These are phyloP conservation scores for Palythoa grandiflora DNA, from an alignment of 92 coral and sea anemone species.

Conservation along the genomic window DNA sequence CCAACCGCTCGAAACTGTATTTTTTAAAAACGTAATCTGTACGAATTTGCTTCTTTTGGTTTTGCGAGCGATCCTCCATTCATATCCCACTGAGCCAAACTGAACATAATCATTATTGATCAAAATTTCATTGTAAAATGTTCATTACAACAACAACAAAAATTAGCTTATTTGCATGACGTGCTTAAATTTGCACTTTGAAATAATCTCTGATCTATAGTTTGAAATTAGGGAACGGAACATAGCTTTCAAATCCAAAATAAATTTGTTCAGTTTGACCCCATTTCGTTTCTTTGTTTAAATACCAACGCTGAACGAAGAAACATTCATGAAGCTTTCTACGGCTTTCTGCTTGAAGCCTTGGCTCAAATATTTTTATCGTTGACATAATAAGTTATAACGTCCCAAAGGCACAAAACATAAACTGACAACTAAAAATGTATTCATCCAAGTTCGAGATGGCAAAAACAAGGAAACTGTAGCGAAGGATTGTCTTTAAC, in stretches of 20 bases:
- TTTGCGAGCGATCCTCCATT: too few relatives aligned
- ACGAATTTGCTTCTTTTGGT: too few relatives aligned
- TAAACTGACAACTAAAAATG: constrained; percentile 34
- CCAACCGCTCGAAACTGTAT: too few relatives aligned
- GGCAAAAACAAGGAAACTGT: background rate
- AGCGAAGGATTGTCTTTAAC: background rate
- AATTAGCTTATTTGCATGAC: constrained; percentile 9
- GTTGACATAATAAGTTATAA: background rate
- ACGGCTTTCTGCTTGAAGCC: background rate
- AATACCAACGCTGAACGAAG: background rate
- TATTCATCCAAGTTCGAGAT: background rate
- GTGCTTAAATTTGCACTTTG: background rate
- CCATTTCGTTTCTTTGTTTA: background rate
- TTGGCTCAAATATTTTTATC: background rate
- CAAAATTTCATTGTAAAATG: background rate
- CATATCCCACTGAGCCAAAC: background rate
- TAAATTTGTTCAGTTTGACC: background rate
- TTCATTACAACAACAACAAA: constrained; percentile 1
- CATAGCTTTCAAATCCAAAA: background rate
- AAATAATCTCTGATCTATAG: background rate
- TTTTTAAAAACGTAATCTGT: too few relatives aligned
- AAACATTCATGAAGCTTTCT: background rate
- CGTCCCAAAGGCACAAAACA: background rate
- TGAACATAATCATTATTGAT: background rate
- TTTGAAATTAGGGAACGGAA: background rate